Percentiles rank a stretch among this genome's conserved stretches.
phyloP scores from a whole-genome alignment of 1,140 invertebrate species.

The Calycopis cecrops region DNA sequence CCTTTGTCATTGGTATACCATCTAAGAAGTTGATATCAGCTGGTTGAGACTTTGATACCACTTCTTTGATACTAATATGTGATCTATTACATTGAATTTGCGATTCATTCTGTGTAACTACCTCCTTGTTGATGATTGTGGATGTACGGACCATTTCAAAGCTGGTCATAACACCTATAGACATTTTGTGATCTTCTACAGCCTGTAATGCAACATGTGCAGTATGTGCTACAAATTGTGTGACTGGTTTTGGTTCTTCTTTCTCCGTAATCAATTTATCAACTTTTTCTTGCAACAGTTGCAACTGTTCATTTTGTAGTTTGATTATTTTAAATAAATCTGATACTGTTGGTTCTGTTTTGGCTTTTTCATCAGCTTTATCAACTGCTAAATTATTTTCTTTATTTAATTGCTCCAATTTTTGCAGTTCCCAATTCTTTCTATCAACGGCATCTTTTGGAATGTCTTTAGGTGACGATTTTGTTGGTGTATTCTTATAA shows the following conservation, averaged over 20 bases:
- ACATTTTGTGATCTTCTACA: constrained; percentile 80
- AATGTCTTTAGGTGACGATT: constrained; percentile 3
- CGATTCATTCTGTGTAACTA: constrained; percentile 47
- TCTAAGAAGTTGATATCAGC: constrained; percentile 57
- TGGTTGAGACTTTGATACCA: constrained; percentile 42
- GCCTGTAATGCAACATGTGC: constrained; percentile 60
- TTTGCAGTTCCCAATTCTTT: constrained; percentile 54
- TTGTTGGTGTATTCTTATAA: constrained; percentile 5
- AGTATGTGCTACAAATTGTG: constrained; percentile 32
- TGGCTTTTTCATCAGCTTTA: constrained; percentile 45
- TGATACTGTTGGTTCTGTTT: constrained; percentile 69
- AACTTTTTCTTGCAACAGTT: constrained; percentile 75
- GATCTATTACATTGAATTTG: constrained; percentile 62
- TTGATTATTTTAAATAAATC: constrained; percentile 77
- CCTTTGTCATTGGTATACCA: constrained; percentile 39
- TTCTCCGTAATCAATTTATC: constrained; percentile 61
- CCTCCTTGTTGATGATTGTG: constrained; percentile 63
- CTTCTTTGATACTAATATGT: constrained; percentile 58
- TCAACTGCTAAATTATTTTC: constrained; percentile 39
- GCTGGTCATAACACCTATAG: constrained; percentile 83
- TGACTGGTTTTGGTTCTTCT: constrained; percentile 30
- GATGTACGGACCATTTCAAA: constrained; percentile 79
- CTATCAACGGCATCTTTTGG: constrained; percentile 44
- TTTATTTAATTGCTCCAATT: constrained; percentile 42
- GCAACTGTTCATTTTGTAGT: constrained; percentile 75